Evolutionary conservation across 1,140 invertebrate species (phyloP).

Genomic region (Conus betulinus): DNA sequence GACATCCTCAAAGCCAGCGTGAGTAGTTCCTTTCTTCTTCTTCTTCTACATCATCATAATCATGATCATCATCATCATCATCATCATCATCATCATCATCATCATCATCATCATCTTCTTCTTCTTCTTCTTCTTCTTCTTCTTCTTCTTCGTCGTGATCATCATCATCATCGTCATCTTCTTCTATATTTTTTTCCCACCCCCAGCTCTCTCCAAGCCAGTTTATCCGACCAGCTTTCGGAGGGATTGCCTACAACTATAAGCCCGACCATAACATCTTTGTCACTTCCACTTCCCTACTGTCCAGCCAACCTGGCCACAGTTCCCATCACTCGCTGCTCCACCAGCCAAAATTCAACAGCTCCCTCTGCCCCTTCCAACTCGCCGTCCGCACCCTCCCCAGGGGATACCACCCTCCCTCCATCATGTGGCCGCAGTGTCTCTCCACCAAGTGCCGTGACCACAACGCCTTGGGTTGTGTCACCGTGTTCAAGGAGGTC

Average conservation of each 20-base stretch:
- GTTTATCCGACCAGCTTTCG: neutral
- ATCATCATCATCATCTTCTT: neutral
- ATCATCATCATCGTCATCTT: neutral
- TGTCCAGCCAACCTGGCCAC: neutral
- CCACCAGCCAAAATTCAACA: neutral
- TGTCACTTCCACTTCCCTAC: neutral
- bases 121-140: neutral
- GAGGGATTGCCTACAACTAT: neutral
- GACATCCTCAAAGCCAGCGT: no score
- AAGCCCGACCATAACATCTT: neutral
- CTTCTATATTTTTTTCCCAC: neutral
- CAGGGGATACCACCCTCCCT: neutral
- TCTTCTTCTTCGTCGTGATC: neutral
- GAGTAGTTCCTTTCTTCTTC: no score
- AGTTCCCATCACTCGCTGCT: neutral
- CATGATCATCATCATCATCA: neutral
- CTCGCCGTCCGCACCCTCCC: neutral
- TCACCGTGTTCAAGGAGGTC: neutral
- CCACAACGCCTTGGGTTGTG: neutral
- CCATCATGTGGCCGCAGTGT: neutral
- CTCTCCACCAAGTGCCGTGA: neutral
- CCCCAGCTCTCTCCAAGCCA: neutral
- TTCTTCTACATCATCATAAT: no score
- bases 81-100: neutral
- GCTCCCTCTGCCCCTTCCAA: neutral